Conservation (phyloP, 1,140 invertebrate genomes). For the Microplitis demolitor region DNA sequence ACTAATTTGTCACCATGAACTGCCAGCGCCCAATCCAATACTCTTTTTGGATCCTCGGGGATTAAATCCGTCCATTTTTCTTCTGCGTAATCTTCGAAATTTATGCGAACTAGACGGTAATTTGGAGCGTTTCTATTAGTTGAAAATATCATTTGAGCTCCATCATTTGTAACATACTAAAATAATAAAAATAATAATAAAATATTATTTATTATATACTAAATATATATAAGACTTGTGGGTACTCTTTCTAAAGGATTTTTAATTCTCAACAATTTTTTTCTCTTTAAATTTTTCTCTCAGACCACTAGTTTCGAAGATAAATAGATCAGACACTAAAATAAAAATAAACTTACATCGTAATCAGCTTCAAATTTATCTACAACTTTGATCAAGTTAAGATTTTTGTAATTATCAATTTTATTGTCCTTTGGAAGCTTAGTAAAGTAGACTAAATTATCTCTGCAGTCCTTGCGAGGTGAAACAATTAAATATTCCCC, state of each 20-base stretch:
- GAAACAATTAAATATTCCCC: conserved; percentile 85
- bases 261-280: no score
- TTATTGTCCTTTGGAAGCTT: conserved; percentile 69
- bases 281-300: background rate
- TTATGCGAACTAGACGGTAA: conserved; percentile 86
- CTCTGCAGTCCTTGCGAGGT: conserved; percentile 82
- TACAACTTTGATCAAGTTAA: conserved; percentile 77
- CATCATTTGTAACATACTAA: conserved; percentile 91
- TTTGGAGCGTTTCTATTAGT: conserved; percentile 95
- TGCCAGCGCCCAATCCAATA: conserved; percentile 85
- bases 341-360: conserved; percentile 68
- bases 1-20: conserved; percentile 89
- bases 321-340: background rate
- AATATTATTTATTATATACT: background rate
- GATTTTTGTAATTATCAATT: conserved; percentile 63
- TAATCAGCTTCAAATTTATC: conserved; percentile 93
- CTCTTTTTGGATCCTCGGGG: conserved; percentile 83
- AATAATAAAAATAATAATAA: conserved; percentile 25
- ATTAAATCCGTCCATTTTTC: conserved; percentile 86
- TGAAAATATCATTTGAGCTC: conserved; percentile 80
- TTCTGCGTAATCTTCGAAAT: conserved; percentile 78
- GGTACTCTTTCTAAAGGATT: no score
- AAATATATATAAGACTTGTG: no score
- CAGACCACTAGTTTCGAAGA: background rate
- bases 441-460: conserved; percentile 86